A percentile compares a stretch with the other conserved stretches of the same genome.
phyloP scores from a whole-genome alignment of 2,113 vertebrate genomes.

The Petroica traversi region DNA sequence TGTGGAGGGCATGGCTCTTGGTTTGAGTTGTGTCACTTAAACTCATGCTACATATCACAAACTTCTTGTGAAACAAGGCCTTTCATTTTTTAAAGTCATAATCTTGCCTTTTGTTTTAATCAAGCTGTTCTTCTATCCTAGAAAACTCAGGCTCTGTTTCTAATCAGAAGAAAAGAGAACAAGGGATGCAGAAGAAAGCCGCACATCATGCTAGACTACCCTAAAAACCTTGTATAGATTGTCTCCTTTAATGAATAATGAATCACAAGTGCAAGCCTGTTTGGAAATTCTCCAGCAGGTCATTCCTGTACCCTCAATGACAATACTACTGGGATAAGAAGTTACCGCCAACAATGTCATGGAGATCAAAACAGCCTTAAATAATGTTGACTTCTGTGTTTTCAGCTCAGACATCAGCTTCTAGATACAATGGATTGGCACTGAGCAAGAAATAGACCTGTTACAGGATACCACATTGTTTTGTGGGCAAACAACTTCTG shows the following conservation, averaged over 20 bases:
- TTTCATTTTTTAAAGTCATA: background rate
- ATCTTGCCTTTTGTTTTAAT: background rate
- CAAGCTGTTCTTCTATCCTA: background rate
- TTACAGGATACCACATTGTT: background rate
- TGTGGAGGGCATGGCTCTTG: background rate
- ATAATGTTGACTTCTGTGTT: constrained; percentile 31
- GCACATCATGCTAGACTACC: background rate
- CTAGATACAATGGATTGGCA: background rate
- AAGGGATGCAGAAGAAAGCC: background rate
- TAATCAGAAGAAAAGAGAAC: background rate
- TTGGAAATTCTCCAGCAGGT: constrained; percentile 62
- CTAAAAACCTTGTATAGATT: background rate
- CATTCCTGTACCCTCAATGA: constrained; percentile 17
- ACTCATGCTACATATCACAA: background rate
- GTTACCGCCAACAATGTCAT: constrained; percentile 35
- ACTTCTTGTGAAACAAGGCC: background rate
- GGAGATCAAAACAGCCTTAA: constrained; percentile 54
- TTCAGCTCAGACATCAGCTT: constrained; percentile 17
- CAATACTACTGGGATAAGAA: constrained; percentile 46
- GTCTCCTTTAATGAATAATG: constrained; percentile 63
- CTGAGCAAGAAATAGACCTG: background rate
- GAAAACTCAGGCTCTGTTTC: background rate
- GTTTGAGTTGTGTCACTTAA: background rate
- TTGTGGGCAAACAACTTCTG: background rate
- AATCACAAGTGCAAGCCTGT: constrained; percentile 47